Base-by-base conservation (phyloP, 1,140 invertebrate genomes). In the Lepidotrigona ventralis region DNA sequence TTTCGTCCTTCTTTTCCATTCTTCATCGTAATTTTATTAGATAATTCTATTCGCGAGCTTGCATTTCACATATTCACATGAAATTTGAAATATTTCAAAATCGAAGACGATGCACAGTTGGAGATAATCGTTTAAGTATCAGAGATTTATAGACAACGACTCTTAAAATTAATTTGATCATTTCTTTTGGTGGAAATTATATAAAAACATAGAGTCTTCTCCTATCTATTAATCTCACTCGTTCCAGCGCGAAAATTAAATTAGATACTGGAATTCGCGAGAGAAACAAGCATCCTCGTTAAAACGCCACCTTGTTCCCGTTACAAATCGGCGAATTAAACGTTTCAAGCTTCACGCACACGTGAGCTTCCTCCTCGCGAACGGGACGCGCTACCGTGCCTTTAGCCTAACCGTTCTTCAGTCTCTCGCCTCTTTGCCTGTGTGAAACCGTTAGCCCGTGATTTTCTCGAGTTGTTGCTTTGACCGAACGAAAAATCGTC, bases 401-500 rank as follows among this genome's bases (percentile, higher is more conserved):
- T 60, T 54, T 66, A 51, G n/a, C 46, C 23, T 26, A 12, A 17
- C 64, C 26, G 15, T 46, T 39, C 53, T 54, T 53, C 60, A 4
- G 53, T 63, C 39, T 23, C 5, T 23, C 5, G 1, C n/a, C 19
- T 29, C 51, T 51, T 56, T 54, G 81, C 46, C 71, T 72, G 39
- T 58, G 29, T 17, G 54, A 46, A 76, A 66, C 33, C 72, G 86
- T 87, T 81, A 77, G 21, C 80, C 21, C 17, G 64, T 63, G 84
- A 69, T 86, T 86, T 46, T 84, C 86, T 60, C 68, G 68, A 73
- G 66, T 78, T 56, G 54, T 29, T 54, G 46, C 64, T 76, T 73
- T 72, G 64, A 53, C 33, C 75, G n/a, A 54, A 72, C 86, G 86
- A 86, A 76, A 72, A 84, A 85, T 72, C 71, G 86, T 72, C 77